A percentile compares a stretch with the other conserved stretches of the same genome.
Evolutionary conservation across 2,888 invertebrate genomes (phyloP).

Genomic region (Cylindroiulus punctatus): DNA sequence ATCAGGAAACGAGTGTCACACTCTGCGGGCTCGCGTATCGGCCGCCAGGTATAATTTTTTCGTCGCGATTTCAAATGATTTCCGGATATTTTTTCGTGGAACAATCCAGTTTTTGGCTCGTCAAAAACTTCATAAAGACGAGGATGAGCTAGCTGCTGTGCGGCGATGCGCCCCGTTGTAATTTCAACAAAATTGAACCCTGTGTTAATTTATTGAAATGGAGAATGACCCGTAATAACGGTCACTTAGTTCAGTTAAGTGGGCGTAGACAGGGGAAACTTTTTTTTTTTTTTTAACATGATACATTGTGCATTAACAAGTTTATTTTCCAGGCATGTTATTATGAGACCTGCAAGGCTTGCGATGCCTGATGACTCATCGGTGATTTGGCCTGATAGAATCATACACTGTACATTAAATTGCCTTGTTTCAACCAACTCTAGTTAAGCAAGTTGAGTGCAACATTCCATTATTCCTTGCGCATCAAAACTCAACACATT

Average conservation of each 20-base stretch:
- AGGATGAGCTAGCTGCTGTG: neutral
- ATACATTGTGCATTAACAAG: no score
- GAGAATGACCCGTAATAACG: slow-evolving; percentile 11
- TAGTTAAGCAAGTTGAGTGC: no score
- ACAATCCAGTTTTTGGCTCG: neutral
- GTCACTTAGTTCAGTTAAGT: slow-evolving; percentile 42
- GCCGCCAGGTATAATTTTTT: neutral
- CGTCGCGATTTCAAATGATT: neutral
- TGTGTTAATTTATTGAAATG: slow-evolving; percentile 3
- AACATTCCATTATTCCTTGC: no score
- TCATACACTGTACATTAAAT: neutral
- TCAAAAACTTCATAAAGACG: slow-evolving; percentile 8
- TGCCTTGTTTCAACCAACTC: neutral
- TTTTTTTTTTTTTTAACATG: neutral
- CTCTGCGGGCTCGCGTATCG: neutral
- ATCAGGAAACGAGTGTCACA: slow-evolving; percentile 34
- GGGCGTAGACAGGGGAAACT: neutral
- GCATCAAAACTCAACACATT: no score
- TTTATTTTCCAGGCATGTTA: no score
- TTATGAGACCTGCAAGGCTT: neutral
- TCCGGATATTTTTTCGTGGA: slow-evolving; percentile 24
- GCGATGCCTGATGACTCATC: neutral
- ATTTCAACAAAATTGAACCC: slow-evolving; percentile 7
- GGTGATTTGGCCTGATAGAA: neutral
- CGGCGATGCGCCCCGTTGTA: slow-evolving; percentile 15